Evolutionary conservation across 2,888 invertebrate species (phyloP), one percentile per base, ranked within the genome.

Genomic region (Cheilosia grossa): DNA sequence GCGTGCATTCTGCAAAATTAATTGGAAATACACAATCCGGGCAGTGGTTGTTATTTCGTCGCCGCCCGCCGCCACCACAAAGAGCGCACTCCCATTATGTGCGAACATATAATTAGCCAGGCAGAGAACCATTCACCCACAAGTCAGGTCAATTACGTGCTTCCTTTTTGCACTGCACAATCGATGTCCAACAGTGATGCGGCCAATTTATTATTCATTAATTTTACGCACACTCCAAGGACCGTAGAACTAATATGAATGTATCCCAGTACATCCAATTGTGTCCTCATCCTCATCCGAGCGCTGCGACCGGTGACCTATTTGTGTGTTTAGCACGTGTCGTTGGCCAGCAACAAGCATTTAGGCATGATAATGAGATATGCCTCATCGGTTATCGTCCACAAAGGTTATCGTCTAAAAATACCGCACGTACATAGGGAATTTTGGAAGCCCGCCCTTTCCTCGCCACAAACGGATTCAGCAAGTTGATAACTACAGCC

Each of bases 261-360:
- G 30, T 7, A 40, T 19, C 6, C 21, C 13, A 19, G 9, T 24
- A 49, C 40, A 40, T 53, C 42, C 42, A 30, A 44, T 27, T 17
- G 24, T 54, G 27, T 30, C 30, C 13, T 42, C 15, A 21, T 21
- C 24, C 24, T 24, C 44, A 21, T 33, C 27, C 30, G 2, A 24
- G n/a, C n/a, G 30, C 7, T 44, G 44, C 49, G 70, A 58, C 69
- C 7, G 30, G 44, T 58, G 70, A 58, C 69, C 56, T 67, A 19
- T 69, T 69, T 69, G 27, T 30, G 17, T 47, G 49, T 7, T 21
- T 24, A 58, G 70, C 49, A 49, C 58, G 58, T 58, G 70, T 70
- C 6, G 30, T 4, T 9, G 21, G 13, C 10, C 21, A 51, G 58
- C 70, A 70, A 49, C 58, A 70, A 70, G 49, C 70, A n/a, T 70